Evolutionary conservation across 2,797 vertebrate genomes (phyloP).

Genomic region (Myripristis murdjan): DNA sequence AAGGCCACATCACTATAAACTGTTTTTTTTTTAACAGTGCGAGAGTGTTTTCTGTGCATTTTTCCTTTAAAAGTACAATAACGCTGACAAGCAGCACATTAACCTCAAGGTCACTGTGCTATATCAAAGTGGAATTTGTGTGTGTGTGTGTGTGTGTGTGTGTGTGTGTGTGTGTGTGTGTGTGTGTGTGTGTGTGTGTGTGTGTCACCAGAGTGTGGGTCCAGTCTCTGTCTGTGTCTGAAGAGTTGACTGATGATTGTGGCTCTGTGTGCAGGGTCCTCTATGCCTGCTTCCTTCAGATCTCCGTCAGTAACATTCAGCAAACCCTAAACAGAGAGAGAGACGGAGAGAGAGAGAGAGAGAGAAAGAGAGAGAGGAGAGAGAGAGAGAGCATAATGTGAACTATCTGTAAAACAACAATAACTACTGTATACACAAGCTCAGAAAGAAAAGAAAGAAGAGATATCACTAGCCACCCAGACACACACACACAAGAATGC

Average conservation of each 20-base stretch:
- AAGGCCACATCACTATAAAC: too few species aligned
- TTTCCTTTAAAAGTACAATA: background rate
- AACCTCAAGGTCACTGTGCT: background rate
- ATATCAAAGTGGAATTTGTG: background rate
- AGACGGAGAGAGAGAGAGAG: background rate
- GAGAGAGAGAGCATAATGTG: too few species aligned
- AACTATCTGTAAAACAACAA: too few species aligned
- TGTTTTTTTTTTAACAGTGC: too few species aligned
- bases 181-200: conserved; percentile 11
- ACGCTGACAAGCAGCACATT: background rate
- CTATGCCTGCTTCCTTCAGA: conserved; percentile 80
- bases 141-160: conserved; percentile 1
- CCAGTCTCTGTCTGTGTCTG: conserved; percentile 67
- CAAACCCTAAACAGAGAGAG: conserved; percentile 73
- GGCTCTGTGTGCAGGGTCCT: conserved; percentile 78
- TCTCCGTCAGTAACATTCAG: conserved; percentile 78
- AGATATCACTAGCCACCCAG: background rate
- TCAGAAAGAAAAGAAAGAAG: background rate
- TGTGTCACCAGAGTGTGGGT: conserved; percentile 68
- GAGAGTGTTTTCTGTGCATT: too few species aligned
- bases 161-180: conserved; percentile 6
- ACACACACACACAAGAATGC: background rate
- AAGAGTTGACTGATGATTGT: conserved; percentile 79
- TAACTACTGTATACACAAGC: background rate
- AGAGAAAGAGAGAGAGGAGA: background rate